phyloP scores from a whole-genome alignment of 1,140 invertebrate genomes.

The Cyrtorhinus lividipennis region DNA sequence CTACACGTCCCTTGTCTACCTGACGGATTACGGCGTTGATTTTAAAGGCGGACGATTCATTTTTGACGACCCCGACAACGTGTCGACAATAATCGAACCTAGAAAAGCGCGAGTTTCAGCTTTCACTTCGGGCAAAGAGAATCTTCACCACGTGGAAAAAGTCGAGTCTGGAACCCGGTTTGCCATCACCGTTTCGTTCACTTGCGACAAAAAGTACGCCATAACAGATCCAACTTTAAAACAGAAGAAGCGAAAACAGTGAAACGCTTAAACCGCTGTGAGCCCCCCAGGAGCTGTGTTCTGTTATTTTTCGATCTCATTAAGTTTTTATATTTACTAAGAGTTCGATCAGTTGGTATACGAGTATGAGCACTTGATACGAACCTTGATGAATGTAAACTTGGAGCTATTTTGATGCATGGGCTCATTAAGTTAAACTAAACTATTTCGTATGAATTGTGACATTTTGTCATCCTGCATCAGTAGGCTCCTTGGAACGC shows the following conservation, averaged over 20 bases:
- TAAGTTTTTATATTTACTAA: too few relatives aligned
- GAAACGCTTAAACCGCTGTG: too few relatives aligned
- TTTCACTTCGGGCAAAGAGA: constrained; percentile 77
- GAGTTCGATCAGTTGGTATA: too few relatives aligned
- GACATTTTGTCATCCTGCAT: too few relatives aligned
- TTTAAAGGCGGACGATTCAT: constrained; percentile 70
- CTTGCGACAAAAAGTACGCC: constrained; percentile 51
- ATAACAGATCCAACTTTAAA: constrained; percentile 40
- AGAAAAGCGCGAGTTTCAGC: constrained; percentile 59
- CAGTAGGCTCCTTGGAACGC: too few relatives aligned
- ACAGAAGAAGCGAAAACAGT: background rate
- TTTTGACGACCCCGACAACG: constrained; percentile 54
- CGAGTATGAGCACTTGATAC: too few relatives aligned
- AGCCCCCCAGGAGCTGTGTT: too few relatives aligned
- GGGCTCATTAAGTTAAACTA: too few relatives aligned
- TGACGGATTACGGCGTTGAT: constrained; percentile 56
- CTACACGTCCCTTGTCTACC: constrained; percentile 68
- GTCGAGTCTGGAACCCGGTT: constrained; percentile 57
- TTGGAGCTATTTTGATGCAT: too few relatives aligned
- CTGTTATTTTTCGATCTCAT: too few relatives aligned
- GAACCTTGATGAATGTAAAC: too few relatives aligned
- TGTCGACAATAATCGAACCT: constrained; percentile 60
- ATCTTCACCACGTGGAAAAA: constrained; percentile 66
- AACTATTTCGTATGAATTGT: too few relatives aligned
- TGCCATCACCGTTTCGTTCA: constrained; percentile 72